Evolutionary conservation across 2,888 invertebrate species (phyloP), one percentile per base, ranked within the genome.

Genomic region (Tineola bisselliella): DNA sequence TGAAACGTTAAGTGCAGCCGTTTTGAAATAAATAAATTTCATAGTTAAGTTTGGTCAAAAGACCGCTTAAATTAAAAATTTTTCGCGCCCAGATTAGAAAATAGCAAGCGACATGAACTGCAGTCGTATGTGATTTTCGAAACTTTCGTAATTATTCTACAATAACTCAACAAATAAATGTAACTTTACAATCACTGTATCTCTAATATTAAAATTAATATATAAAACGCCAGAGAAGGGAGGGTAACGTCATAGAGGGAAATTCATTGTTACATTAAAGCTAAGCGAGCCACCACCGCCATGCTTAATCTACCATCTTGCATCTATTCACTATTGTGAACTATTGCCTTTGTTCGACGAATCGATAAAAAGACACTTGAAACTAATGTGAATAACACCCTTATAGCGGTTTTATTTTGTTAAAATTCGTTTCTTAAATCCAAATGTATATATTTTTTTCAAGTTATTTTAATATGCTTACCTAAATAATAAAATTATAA

Each of bases 281-380:
- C 54, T 15, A 13, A n/a, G 44, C 52, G 33, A 33, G 8, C 59
- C 44, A 54, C 33, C 59, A 67, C 31, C 69, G 68, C 69, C 81
- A 76, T 83, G 84, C 77, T 81, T 84, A 84, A 87, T 86, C 86
- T 86, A 80, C 75, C 70, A 86, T 86, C 86, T 76, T 75, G 74
- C 52, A 74, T 79, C 77, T 77, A 76, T 80, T 81, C 81, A 79
- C 70, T 84, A 82, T 83, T 81, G 77, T 80, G 78, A 76, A 76
- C 75, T 78, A 76, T 74, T 73, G 74, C 67, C 66, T 48, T 84
- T 84, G 82, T 84, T 79, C 82, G 73, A 68, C 64, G 68, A 79
- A 81, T 83, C 81, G 82, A 84, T 83, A 82, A 81, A 84, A 76
- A 75, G 70, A 72, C 71, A 72, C 76, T 48, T 38, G 38, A 38